Evolutionary conservation across 1,140 invertebrate species (phyloP), one percentile per base, ranked within the genome.

Genomic region (Acyrthosiphon pisum): DNA sequence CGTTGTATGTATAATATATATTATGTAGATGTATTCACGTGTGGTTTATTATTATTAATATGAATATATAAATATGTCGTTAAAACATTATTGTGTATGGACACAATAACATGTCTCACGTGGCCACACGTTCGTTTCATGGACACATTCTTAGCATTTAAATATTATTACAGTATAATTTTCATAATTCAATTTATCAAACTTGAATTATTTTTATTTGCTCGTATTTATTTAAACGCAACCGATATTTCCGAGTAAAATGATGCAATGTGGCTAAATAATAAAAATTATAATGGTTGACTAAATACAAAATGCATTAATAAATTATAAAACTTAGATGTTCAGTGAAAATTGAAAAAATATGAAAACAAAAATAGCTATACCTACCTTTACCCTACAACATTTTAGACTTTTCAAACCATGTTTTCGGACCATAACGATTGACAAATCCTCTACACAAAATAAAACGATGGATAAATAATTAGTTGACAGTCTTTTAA

Each of bases 41-140:
- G 30, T 76, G 14, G 60, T 76, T 76, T 76, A 76, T 76, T 68
- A n/a, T 68, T 76, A n/a, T 76, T 76, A 76, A 76, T n/a, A 76
- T 76, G 60, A 76, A 76, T 76, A n/a, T n/a, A 76, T 76, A 76
- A 76, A 76, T 76, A 76, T 76, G 60, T 76, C 30, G n/a, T 76
- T 76, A 76, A 76, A 76, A 76, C 11, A 76, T 68, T n/a, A 68
- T 68, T 68, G 60, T 68, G 56, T 76, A 76, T n/a, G n/a, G n/a
- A 76, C 7, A 76, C 60, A 76, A 76, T n/a, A 76, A 18, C n/a
- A 76, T 68, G n/a, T 76, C 30, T 76, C 60, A 76, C 14, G 11
- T 76, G 60, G 60, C n/a, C 60, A 20, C 30, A n/a, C 30, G 30
- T 18, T 76, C 18, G n/a, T 76, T n/a, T 76, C 60, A 76, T n/a